phyloP scores from a whole-genome alignment of 2,888 invertebrate species.

The Dendrolimus houi region DNA sequence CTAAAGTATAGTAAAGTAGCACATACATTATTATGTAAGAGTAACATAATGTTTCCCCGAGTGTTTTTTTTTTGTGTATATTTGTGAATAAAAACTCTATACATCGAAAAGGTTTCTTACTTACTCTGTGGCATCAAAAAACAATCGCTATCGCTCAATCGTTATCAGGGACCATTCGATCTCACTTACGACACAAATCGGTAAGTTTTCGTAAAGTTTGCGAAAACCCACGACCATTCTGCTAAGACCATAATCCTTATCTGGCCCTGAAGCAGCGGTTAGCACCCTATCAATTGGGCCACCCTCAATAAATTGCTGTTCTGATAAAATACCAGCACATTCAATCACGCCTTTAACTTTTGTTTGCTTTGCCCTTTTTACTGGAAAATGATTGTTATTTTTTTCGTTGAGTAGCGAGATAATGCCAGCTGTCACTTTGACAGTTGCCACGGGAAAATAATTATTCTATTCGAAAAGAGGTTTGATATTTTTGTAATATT shows the following conservation, averaged over 20 bases:
- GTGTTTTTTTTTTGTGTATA: too few species aligned
- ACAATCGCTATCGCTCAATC: conserved; percentile 29
- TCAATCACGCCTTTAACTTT: conserved; percentile 41
- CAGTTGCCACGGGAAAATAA: neutral
- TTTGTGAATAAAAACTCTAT: too few species aligned
- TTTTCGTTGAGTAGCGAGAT: neutral
- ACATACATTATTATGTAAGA: too few species aligned
- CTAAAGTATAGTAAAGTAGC: too few species aligned
- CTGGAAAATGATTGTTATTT: neutral
- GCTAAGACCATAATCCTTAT: conserved; percentile 50
- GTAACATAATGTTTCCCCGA: too few species aligned
- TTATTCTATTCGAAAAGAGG: too few species aligned
- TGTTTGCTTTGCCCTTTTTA: conserved; percentile 12
- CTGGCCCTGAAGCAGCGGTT: conserved; percentile 43
- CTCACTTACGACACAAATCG: conserved; percentile 11
- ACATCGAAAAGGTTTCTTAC: too few species aligned
- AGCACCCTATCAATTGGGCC: conserved; percentile 52
- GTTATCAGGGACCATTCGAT: conserved; percentile 17
- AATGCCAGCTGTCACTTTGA: neutral
- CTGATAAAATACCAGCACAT: conserved; percentile 41
- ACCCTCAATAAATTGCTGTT: conserved; percentile 44
- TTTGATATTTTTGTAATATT: too few species aligned
- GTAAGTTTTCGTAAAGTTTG: conserved; percentile 17
- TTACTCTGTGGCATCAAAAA: conserved; percentile 17
- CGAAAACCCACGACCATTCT: conserved; percentile 24